Evolutionary conservation across 2,888 invertebrate genomes (phyloP).

Genomic region (Limnephilus marmoratus): DNA sequence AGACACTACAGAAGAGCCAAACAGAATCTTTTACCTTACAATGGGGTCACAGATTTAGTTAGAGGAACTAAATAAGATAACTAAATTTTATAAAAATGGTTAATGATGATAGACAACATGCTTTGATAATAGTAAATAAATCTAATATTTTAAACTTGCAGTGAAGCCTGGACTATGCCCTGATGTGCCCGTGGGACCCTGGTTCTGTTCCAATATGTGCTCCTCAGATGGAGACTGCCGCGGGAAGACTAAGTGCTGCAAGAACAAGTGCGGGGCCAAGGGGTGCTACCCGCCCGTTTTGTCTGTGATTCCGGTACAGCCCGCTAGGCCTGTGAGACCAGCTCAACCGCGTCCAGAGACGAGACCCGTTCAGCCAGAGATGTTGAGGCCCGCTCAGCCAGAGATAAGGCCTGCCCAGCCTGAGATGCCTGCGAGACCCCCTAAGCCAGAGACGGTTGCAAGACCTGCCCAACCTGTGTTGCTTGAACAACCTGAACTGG

Average conservation of each 20-base stretch:
- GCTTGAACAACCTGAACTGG: not conserved
- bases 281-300: constrained; percentile 73
- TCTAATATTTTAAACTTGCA: constrained; percentile 68
- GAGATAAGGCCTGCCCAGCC: not conserved
- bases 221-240: constrained; percentile 77
- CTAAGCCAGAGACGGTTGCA: not conserved
- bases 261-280: constrained; percentile 77
- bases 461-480: not conserved
- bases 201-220: constrained; percentile 78
- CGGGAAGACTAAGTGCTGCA: constrained; percentile 76
- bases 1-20: too few relatives aligned
- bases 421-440: too few relatives aligned
- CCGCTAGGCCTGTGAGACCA: not conserved
- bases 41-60: not conserved
- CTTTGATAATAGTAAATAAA: not conserved
- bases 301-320: not conserved
- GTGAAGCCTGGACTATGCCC: constrained; percentile 78
- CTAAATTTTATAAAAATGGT: not conserved
- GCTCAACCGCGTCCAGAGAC: not conserved
- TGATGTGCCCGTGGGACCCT: constrained; percentile 74
- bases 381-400: not conserved
- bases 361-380: not conserved
- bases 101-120: not conserved
- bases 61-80: not conserved
- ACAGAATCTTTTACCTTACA: not conserved